Conservation (phyloP, 1,140 invertebrate species). For the Rhagoletis zephyria region DNA sequence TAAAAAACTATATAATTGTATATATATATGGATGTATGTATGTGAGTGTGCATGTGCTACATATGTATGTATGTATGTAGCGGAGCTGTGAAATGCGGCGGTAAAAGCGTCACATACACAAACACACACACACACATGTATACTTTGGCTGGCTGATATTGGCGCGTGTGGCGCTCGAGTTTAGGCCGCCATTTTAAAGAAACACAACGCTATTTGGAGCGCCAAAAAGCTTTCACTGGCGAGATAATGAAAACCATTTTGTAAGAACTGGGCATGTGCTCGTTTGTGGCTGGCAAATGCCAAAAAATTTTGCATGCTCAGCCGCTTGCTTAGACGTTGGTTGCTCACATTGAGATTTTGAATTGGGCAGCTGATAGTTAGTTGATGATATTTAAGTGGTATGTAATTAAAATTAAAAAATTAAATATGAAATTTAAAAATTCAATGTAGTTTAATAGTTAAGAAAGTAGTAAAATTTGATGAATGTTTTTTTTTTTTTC, state of each 20-base stretch:
- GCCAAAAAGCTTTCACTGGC: not conserved
- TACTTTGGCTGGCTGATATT: not conserved
- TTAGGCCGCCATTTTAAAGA: slow-evolving; percentile 18
- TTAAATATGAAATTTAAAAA: too few relatives aligned
- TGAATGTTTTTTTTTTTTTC: too few relatives aligned
- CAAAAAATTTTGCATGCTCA: not conserved
- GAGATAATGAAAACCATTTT: slow-evolving; percentile 38
- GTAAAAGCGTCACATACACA: not conserved
- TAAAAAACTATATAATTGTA: too few relatives aligned
- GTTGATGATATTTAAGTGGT: too few relatives aligned
- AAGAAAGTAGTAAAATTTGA: too few relatives aligned
- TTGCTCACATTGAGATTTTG: not conserved
- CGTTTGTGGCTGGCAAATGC: not conserved
- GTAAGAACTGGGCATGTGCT: not conserved
- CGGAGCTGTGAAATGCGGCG: not conserved
- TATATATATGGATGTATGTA: not conserved
- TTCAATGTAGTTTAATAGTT: too few relatives aligned
- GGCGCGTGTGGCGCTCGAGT: slow-evolving; percentile 13
- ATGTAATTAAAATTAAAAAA: too few relatives aligned
- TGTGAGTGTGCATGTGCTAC: not conserved
- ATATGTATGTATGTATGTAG: not conserved
- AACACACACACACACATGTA: not conserved
- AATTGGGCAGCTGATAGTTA: not conserved
- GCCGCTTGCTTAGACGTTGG: not conserved
- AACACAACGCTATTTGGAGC: slow-evolving; percentile 31